These are phyloP conservation scores for Polia nebulosa DNA, from an alignment of 2,888 invertebrate genomes.

Conservation along the genomic window DNA sequence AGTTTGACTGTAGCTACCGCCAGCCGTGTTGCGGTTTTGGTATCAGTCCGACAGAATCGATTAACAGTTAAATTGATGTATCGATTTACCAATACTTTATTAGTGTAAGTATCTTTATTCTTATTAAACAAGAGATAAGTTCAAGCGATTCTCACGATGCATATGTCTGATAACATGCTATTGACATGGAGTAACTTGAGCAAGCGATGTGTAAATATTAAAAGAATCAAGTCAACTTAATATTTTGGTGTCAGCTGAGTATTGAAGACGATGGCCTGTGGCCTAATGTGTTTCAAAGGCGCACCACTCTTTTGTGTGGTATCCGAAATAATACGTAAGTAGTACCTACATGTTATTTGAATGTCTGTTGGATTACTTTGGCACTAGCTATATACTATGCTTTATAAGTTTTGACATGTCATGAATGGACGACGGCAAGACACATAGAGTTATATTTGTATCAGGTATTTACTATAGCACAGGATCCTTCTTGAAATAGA, in stretches of 20 bases:
- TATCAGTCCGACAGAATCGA: constrained; percentile 21
- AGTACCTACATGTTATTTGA: too few species aligned
- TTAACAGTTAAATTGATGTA: constrained; percentile 25
- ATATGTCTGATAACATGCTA: constrained; percentile 40
- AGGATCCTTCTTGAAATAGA: background rate
- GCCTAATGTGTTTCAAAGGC: background rate
- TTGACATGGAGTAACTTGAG: constrained; percentile 30
- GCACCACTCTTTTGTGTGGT: background rate
- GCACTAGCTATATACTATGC: background rate
- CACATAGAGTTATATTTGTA: background rate
- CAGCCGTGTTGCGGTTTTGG: constrained; percentile 20
- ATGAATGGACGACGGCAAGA: background rate
- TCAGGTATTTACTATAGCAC: too few species aligned
- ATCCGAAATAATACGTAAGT: background rate
- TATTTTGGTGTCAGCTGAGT: background rate
- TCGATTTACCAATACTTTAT: constrained; percentile 48
- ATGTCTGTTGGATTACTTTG: background rate
- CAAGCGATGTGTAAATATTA: constrained; percentile 31
- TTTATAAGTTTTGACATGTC: background rate
- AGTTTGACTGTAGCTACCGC: background rate
- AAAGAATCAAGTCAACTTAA: constrained; percentile 11
- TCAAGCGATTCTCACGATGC: constrained; percentile 55
- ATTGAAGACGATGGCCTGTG: background rate
- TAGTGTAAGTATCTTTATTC: constrained; percentile 30
- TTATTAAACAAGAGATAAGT: constrained; percentile 39